Conservation (phyloP, 2,888 invertebrate species). For the Caenorhabditis sp. region DNA sequence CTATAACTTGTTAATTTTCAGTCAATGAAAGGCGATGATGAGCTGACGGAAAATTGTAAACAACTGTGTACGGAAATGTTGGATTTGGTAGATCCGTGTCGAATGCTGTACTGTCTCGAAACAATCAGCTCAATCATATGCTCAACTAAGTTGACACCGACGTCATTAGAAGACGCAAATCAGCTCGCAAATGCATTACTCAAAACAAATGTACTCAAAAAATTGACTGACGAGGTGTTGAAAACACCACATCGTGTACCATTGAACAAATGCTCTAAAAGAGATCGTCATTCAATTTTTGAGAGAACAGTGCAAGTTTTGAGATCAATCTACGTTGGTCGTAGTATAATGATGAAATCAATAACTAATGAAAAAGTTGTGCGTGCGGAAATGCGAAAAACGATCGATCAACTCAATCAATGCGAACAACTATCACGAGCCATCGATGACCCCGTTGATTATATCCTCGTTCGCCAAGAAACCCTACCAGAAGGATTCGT, state of each 20-base stretch:
- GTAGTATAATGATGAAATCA: slow-evolving; percentile 12
- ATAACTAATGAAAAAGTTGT: slow-evolving; percentile 16
- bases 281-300: slow-evolving; percentile 31
- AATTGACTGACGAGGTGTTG: slow-evolving; percentile 12
- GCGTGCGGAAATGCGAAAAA: slow-evolving; percentile 27
- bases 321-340: slow-evolving; percentile 12
- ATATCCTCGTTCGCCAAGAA: slow-evolving; percentile 20
- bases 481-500: slow-evolving; percentile 6
- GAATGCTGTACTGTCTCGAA: slow-evolving; percentile 33
- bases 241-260: slow-evolving; percentile 20
- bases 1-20: background rate
- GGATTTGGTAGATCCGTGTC: slow-evolving; percentile 10
- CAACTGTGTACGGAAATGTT: slow-evolving; percentile 5
- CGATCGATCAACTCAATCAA: background rate
- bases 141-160: slow-evolving; percentile 14
- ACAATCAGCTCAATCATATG: slow-evolving; percentile 24
- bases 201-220: slow-evolving; percentile 4
- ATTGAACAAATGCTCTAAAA: slow-evolving; percentile 14
- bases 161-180: slow-evolving; percentile 2
- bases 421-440: slow-evolving; percentile 19
- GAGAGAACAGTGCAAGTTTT: slow-evolving; percentile 34
- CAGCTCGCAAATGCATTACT: slow-evolving; percentile 12
- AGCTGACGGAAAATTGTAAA: background rate
- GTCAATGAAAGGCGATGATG: too few species aligned
- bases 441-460: slow-evolving; percentile 14